phyloP scores from a whole-genome alignment of 2,113 vertebrate species.

The Mormoops blainvillei region DNA sequence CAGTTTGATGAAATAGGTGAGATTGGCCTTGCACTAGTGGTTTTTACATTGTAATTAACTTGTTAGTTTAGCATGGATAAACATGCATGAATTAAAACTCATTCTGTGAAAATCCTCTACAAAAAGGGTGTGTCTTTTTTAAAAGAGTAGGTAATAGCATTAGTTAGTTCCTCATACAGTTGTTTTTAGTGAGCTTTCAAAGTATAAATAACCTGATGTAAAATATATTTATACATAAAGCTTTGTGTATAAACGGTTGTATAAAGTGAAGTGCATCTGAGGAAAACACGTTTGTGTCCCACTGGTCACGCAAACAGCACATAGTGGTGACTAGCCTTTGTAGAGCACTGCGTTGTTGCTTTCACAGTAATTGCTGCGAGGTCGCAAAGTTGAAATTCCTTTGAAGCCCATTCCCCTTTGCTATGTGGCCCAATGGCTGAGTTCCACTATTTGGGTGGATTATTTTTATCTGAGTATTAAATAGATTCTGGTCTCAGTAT shows the following conservation, averaged over 20 bases:
- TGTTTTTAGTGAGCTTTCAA: slow-evolving; percentile 19
- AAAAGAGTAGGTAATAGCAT: neutral
- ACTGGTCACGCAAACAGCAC: neutral
- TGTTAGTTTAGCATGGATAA: neutral
- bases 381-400: neutral
- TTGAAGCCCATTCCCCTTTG: neutral
- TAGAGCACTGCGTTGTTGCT: neutral
- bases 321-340: neutral
- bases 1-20: neutral
- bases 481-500: neutral
- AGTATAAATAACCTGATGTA: neutral
- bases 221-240: neutral
- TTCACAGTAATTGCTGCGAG: neutral
- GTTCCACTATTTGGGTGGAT: neutral
- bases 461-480: slow-evolving; percentile 9
- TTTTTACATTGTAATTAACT: neutral
- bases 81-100: neutral
- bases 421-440: neutral
- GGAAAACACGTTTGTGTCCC: neutral
- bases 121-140: neutral
- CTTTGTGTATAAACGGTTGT: neutral
- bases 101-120: neutral
- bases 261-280: neutral
- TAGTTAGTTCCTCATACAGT: neutral
- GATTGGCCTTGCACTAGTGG: neutral